Base-by-base conservation (phyloP, 2,888 invertebrate species). In the Andrena bicolor region DNA sequence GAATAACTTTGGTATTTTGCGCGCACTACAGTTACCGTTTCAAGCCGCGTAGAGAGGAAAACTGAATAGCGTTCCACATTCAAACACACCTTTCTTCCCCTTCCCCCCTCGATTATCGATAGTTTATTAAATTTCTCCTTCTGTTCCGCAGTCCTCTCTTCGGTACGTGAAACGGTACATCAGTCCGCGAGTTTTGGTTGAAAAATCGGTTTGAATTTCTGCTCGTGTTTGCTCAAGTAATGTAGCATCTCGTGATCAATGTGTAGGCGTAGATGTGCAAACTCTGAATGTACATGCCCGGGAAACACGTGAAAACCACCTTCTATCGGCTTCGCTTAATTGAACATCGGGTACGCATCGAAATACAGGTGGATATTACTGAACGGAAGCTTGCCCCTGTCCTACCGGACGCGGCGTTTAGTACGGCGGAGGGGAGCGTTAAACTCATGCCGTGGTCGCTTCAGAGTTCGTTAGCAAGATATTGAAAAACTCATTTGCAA, bases 271-370 rank as follows among this genome's bases (percentile, higher is more conserved):
- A 4, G 8, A 20, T 53, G 72, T 64, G 35, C 56, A 56, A 56
- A 56, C 56, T 51, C 16, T 64, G 51, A 13, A 23, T 32, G 60
- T 35, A 56, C 61, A 20, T 30, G 6, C 41, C 66, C 32, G 65
- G 80, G 76, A 76, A 84, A 80, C 66, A 58, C 63, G 80, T 80
- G 80, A 84, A 84, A 84, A 84, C 83, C 76, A 66, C 68, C 63
- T 48, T 56, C 73, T 20, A 64, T 20, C 35, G 61, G 66, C 56
- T 28, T 20, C 6, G 28, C n/a, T 70, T 30, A 60, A 70, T 13
- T 53, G 8, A 61, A 13, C 32, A 65, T 48, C 20, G 13, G 7
- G 8, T 20, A 28, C 32, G n/a, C 16, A 35, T 53, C 13, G 26
- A 10, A 53, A 41, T 32, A 53, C 23, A n/a, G 4, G 20, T 20